These are phyloP conservation scores for Cavia aperea DNA, from an alignment of 2,113 vertebrate genomes.

Conservation along the genomic window DNA sequence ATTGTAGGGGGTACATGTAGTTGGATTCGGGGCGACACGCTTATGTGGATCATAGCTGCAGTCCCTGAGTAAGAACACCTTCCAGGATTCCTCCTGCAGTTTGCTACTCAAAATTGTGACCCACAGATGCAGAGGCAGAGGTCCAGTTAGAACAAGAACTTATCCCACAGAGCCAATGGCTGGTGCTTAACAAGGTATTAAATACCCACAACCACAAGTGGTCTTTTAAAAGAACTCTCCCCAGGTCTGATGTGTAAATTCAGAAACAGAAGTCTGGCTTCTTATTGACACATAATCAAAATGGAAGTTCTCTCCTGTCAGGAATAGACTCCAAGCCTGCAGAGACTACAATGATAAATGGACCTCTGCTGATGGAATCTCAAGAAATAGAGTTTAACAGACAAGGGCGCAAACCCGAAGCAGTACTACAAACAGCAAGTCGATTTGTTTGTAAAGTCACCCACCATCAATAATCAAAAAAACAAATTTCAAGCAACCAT, in stretches of 20 bases:
- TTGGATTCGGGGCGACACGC: background rate
- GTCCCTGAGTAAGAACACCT: background rate
- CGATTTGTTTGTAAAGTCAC: background rate
- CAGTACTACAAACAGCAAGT: background rate
- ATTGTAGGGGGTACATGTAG: background rate
- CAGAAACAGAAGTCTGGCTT: background rate
- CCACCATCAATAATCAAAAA: slow-evolving; percentile 3
- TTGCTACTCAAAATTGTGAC: background rate
- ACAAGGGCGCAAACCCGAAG: background rate
- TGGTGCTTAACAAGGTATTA: background rate
- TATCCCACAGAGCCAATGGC: background rate
- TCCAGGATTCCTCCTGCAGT: background rate
- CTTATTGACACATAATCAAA: background rate
- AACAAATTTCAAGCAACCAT: slow-evolving; percentile 40
- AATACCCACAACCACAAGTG: background rate
- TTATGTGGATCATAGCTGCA: background rate
- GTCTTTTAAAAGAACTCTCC: background rate
- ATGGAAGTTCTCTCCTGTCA: background rate
- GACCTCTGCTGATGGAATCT: background rate
- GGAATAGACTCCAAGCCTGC: background rate
- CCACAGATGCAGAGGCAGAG: background rate
- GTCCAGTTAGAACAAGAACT: background rate
- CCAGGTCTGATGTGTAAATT: background rate
- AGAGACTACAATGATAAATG: background rate
- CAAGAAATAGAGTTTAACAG: background rate